phyloP scores from a whole-genome alignment of 2,113 vertebrate genomes.

The Mionectes macconnelli region DNA sequence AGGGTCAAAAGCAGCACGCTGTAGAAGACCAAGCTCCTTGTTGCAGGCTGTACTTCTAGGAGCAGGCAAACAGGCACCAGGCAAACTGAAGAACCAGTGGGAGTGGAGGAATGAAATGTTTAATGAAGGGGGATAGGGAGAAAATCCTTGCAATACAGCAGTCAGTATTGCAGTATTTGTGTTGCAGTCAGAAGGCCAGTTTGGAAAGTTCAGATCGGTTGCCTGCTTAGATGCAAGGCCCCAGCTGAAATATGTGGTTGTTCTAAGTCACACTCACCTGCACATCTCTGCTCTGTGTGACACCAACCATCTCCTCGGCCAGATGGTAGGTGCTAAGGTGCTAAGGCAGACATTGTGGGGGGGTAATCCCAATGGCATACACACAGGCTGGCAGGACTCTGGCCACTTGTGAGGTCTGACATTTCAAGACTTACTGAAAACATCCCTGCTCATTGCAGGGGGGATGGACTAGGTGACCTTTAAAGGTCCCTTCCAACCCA shows the following conservation, averaged over 20 bases:
- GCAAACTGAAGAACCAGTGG: not conserved
- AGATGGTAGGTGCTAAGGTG: not conserved
- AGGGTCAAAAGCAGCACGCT: not conserved
- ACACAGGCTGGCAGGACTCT: not conserved
- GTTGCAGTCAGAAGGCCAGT: not conserved
- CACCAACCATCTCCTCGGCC: not conserved
- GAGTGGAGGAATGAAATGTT: not conserved
- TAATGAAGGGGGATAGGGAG: not conserved
- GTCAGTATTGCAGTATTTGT: too few species aligned
- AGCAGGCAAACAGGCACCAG: not conserved
- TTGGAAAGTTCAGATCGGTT: not conserved
- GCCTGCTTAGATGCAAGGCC: not conserved
- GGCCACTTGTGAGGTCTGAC: not conserved
- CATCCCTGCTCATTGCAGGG: not conserved
- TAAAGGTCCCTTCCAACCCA: not conserved
- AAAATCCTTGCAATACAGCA: not conserved
- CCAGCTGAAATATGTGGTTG: accelerated
- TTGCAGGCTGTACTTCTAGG: not conserved
- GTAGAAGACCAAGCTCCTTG: not conserved
- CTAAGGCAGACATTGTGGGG: not conserved
- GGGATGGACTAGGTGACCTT: not conserved
- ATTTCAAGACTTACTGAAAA: not conserved
- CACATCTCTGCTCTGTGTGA: not conserved
- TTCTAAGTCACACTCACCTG: not conserved
- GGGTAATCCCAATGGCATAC: not conserved